These are phyloP conservation scores for Halcyon senegalensis DNA, from an alignment of 2,113 vertebrate genomes.

Conservation along the genomic window DNA sequence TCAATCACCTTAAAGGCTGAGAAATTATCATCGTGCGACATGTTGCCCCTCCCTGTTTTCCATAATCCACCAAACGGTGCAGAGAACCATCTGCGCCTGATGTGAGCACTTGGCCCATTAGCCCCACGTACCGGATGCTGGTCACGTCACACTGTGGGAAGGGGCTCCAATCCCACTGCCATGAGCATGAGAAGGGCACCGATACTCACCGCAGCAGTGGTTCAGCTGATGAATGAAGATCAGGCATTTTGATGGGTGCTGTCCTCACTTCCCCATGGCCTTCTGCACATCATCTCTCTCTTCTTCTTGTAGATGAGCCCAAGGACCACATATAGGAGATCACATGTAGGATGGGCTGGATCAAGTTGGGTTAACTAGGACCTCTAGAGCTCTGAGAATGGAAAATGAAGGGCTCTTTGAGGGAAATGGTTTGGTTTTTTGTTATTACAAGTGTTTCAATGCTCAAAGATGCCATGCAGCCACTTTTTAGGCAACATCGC, in stretches of 20 bases:
- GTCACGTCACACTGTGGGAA: background rate
- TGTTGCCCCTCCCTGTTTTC: background rate
- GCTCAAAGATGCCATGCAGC: background rate
- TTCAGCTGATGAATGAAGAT: background rate
- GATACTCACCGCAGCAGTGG: accelerated
- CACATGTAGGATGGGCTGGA: background rate
- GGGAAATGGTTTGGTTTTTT: background rate
- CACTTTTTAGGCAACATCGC: background rate
- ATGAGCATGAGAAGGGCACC: accelerated
- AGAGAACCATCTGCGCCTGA: background rate
- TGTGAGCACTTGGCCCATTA: background rate
- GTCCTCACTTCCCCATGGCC: accelerated
- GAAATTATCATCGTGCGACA: background rate
- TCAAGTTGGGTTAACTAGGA: background rate
- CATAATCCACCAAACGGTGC: accelerated
- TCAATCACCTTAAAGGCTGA: background rate
- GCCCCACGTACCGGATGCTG: accelerated
- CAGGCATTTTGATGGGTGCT: background rate
- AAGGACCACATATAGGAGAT: background rate
- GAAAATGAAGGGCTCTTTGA: background rate
- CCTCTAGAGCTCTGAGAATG: background rate
- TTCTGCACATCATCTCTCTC: background rate
- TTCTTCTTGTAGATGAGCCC: background rate
- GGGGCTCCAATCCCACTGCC: background rate
- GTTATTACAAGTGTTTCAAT: background rate